Evolutionary conservation across 37 sponge, comb jelly and placozoan genomes (phyloP), one percentile per base, ranked within the genome.

Genomic region (Hormiphora californensis): DNA sequence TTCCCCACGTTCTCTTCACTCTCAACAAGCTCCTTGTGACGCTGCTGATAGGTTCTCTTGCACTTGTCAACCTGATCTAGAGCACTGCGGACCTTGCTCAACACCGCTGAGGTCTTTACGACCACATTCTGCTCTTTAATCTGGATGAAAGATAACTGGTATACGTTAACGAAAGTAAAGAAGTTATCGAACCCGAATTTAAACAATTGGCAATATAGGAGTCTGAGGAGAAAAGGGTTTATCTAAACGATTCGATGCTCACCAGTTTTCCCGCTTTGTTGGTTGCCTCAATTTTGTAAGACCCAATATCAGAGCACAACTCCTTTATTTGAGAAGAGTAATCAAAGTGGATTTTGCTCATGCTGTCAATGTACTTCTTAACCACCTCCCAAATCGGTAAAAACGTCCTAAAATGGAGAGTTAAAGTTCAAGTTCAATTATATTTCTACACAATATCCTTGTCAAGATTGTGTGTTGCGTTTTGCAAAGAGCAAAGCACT

Each of bases 11-110:
- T 33, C 23, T 73, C 81, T 19, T 73, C 81, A 39, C 81, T 33
- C n/a, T 73, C 81, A 40, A 73, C 43, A n/a, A 73, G 27, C 27
- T 73, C 81, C 27, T 73, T 73, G 81, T 73, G 81, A 4, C 38
- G 40, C 46, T 73, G 81, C 4, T 73, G 81, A 17, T 73, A 73
- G 17, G 43, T 11, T 19, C 43, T 73, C 46, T 73, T 73, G 23
- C 81, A 73, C 81, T 73, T 73, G 81, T 73, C 43, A 4, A 73
- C 81, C 40, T 73, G 81, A 25, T 73, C 81, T 15, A 73, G 81
- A 17, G 81, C 40, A 28, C 4, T 73, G 28, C 43, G 40, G 3
- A 73, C 43, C 46, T 73, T 73, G 81, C 23, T 73, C 46, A 73
- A 21, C 4, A 46, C 32, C 21, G 81, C 81, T 36, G 81, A n/a